Percentiles rank a stretch among this genome's conserved stretches.
Evolutionary conservation across 2,888 invertebrate genomes (phyloP).

Genomic region (Athalia cordata): DNA sequence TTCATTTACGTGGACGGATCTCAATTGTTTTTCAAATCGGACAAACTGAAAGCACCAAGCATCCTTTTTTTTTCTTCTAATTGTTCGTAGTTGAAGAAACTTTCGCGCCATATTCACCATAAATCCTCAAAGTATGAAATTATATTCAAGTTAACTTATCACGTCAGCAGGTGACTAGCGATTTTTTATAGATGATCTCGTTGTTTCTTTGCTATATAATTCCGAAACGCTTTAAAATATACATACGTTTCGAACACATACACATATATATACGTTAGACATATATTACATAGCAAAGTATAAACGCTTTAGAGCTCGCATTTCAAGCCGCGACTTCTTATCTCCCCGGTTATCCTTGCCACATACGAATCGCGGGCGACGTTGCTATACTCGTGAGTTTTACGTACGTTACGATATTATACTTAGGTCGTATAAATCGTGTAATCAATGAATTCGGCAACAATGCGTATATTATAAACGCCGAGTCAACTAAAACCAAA

Average conservation of each 20-base stretch:
- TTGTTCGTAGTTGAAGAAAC: no score
- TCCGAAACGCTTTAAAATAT: neutral
- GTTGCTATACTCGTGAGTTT: neutral
- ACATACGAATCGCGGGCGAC: constrained; percentile 13
- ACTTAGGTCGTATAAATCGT: neutral
- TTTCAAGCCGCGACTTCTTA: constrained; percentile 28
- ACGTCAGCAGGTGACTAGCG: no score
- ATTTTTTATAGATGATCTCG: no score
- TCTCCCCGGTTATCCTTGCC: constrained; percentile 35
- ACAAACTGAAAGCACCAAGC: no score
- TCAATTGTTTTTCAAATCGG: no score
- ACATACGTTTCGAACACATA: neutral
- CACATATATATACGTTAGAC: no score
- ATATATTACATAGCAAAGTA: neutral
- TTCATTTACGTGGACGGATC: no score
- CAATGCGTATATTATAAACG: neutral
- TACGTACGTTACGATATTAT: neutral
- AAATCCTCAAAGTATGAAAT: no score
- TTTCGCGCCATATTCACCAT: no score
- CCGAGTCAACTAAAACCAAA: neutral
- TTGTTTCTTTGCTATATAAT: neutral
- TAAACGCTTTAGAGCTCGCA: neutral
- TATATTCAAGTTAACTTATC: no score
- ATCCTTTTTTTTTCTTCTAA: no score
- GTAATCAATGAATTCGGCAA: constrained; percentile 24